Evolutionary conservation across 2,113 vertebrate genomes (phyloP).

Genomic region (Malaclemys terrapin): DNA sequence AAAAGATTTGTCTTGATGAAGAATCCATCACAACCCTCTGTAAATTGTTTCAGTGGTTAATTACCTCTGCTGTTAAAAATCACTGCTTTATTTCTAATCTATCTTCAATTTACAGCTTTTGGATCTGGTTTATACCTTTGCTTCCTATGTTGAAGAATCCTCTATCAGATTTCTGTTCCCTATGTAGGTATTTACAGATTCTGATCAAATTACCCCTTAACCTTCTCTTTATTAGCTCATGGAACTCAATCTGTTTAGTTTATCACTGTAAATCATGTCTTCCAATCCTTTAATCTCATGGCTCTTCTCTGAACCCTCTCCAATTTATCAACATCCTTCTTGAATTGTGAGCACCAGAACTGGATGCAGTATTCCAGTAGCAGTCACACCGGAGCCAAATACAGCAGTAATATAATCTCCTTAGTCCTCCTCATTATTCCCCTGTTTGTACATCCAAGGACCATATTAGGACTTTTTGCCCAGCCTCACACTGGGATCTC

Average conservation of each 20-base stretch:
- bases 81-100: background rate
- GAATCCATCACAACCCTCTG: background rate
- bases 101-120: background rate
- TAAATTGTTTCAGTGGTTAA: conserved; percentile 9
- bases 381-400: background rate
- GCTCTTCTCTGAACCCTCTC: background rate
- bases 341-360: background rate
- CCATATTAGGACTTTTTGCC: background rate
- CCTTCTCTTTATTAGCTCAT: background rate
- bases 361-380: background rate
- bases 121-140: conserved; percentile 17
- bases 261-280: background rate
- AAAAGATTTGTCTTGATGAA: conserved; percentile 8
- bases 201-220: background rate
- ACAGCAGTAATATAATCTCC: background rate
- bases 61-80: background rate
- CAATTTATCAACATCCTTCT: background rate
- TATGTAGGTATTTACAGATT: background rate
- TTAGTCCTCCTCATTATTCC: background rate
- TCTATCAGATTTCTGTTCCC: background rate
- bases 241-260: background rate
- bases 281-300: background rate
- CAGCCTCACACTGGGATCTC: background rate
- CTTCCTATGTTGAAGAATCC: background rate
- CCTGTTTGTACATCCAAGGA: background rate